Evolutionary conservation across 2,113 vertebrate genomes (phyloP), one percentile per base, ranked within the genome.

Genomic region (Oplegnathus fasciatus): DNA sequence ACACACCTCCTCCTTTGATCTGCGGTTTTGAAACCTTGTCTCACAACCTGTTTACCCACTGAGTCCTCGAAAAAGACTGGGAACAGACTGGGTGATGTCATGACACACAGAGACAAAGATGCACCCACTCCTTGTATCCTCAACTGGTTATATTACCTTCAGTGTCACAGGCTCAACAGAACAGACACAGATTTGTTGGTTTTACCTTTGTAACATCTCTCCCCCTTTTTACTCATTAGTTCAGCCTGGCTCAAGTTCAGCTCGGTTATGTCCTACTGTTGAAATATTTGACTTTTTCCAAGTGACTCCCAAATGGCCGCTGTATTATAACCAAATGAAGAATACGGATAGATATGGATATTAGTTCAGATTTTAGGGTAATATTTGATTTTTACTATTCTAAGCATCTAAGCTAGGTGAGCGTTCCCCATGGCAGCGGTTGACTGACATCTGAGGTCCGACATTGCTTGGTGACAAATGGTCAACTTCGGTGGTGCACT

Each of bases 1-100:
- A 78, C 85, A 90, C 79, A 74, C 84, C 87, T 84, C 72, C 67
- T 70, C 55, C 78, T 94, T 91, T 91, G 83, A 93, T 91, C 69
- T 92, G 65, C 24, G 66, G 22, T 82, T 83, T 82, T 52, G 7
- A 85, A 92, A 69, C 20, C 75, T 82, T 40, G 4, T 77, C 75
- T 75, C 65, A 71, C 13, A 91, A 86, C 85, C 82, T 86, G 87
- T 92, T 90, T 80, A 83, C 80, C 73, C 67, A 70, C 75, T 15
- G 30, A 80, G 72, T 34, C 42, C 42, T 84, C n/a, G 6, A 30
- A 69, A 70, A 50, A 44, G 62, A 71, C 54, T 3, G 44, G 76
- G 42, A 80, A 70, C 44, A 58, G n/a, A 28, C 60, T 4, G 8
- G 40, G n/a, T 86, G 72, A 78, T 77, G 88, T 69, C 66, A 68